Percentiles rank a stretch among this genome's conserved stretches.
Conservation (phyloP, 2,797 vertebrate species). For the Kryptopterus vitreolus region DNA sequence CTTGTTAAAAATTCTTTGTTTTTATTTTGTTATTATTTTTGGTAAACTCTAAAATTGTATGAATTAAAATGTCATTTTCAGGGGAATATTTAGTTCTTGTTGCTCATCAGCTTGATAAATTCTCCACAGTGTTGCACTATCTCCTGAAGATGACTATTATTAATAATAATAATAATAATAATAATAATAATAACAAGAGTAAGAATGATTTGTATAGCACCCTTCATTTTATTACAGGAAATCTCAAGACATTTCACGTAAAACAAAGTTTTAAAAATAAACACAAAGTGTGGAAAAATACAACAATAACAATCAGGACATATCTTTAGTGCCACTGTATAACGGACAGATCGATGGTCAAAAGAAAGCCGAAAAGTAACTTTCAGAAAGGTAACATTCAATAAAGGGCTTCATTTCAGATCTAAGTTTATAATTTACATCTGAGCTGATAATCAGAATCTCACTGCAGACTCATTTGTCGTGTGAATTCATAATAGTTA, state of each 20-base stretch:
- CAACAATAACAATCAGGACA: not conserved
- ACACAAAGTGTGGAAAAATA: not conserved
- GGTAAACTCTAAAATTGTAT: no score
- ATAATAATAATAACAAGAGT: not conserved
- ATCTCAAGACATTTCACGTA: not conserved
- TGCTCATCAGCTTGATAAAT: not conserved
- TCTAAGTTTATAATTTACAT: not conserved
- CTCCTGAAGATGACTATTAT: not conserved
- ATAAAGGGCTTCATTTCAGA: not conserved
- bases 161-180: not conserved
- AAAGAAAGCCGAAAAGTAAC: not conserved
- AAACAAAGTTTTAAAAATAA: not conserved
- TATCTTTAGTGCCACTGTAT: not conserved
- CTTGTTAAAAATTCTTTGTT: no score
- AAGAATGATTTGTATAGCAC: conserved; percentile 4
- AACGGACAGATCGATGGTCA: not conserved
- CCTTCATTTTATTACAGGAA: conserved; percentile 20
- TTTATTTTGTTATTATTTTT: no score
- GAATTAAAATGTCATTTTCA: not conserved
- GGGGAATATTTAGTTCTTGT: not conserved
- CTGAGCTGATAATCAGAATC: no score
- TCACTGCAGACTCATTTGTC: no score
- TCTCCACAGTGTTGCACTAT: no score
- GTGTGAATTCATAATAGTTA: no score
- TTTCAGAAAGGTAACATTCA: not conserved